Evolutionary conservation across 1,140 invertebrate genomes (phyloP), one percentile per base, ranked within the genome.

Genomic region (Lamellibrachia luymesi): DNA sequence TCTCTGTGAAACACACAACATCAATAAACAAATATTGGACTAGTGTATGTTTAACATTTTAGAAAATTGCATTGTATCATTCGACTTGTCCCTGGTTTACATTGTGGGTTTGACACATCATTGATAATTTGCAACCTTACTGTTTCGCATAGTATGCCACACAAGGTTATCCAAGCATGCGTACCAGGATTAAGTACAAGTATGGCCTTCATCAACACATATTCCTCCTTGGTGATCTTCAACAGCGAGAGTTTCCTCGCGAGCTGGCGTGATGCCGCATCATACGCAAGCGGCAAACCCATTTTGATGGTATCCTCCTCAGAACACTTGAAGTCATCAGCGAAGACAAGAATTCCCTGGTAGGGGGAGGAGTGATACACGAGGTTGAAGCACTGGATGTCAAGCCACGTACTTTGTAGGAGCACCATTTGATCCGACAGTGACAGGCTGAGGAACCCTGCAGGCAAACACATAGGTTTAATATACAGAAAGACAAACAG

Each of bases 341-440:
- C 96, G 94, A 95, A 96, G 93, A 95, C 94, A 51, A 96, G 93
- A 50, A 94, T 94, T 90, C 95, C 95, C 91, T 94, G 95, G 94
- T 96, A 96, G 27, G 96, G 96, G 92, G 94, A 95, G 89, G 96
- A 99, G 95, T 98, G 97, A 97, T 98, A 99, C 22, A 98, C 98
- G 25, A 99, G 96, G 95, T 98, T 98, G n/a, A 99, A 97, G 52
- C 98, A 98, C 17, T 99, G 96, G 95, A 99, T 98, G 97, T 99
- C 99, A 2, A 98, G 98, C 99, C 99, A 99, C 17, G 98, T 98
- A 94, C 98, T 98, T 96, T 99, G 98, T 56, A 99, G 96, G 64
- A 99, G 97, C 94, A 98, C 97, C 99, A 99, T 99, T 97, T 99
- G 99, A 96, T 99, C 98, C 94, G 99, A 98, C 25, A 99, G 96